phyloP scores from a whole-genome alignment of 92 coral and sea anemone genomes.

The Diadumene lineata region DNA sequence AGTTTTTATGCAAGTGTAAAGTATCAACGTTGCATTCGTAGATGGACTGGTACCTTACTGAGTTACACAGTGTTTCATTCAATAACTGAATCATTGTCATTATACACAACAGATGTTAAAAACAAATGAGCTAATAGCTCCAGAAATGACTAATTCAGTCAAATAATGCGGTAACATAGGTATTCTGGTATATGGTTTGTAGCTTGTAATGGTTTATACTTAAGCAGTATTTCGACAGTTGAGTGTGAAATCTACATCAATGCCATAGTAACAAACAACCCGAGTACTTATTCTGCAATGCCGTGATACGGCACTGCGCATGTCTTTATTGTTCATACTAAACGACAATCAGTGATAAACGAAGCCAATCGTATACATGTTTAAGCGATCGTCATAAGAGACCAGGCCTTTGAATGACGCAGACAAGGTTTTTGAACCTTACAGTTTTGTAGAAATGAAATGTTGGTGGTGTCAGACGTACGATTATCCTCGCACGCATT shows the following conservation, averaged over 20 bases:
- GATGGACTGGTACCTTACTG: slow-evolving; percentile 18
- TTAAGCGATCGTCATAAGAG: slow-evolving; percentile 31
- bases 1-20: not conserved
- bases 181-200: no score
- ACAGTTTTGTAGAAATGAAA: not conserved
- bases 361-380: slow-evolving; percentile 39
- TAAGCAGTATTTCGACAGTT: no score
- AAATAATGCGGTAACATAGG: not conserved
- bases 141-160: not conserved
- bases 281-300: no score
- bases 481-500: slow-evolving; percentile 2
- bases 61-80: slow-evolving; percentile 18
- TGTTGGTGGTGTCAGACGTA: slow-evolving; percentile 9
- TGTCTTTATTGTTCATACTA: slow-evolving; percentile 1
- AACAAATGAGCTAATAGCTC: slow-evolving; percentile 1
- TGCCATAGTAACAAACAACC: no score
- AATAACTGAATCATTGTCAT: slow-evolving; percentile 28
- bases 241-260: no score
- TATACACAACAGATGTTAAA: slow-evolving; percentile 12
- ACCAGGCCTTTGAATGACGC: slow-evolving; percentile 45
- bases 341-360: slow-evolving; percentile 28
- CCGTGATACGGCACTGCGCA: not conserved
- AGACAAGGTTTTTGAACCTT: slow-evolving; percentile 7
- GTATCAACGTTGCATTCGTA: slow-evolving; percentile 7
- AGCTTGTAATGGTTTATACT: no score